Base-by-base conservation (phyloP, 2,888 invertebrate species). In the Parochlus steinenii region DNA sequence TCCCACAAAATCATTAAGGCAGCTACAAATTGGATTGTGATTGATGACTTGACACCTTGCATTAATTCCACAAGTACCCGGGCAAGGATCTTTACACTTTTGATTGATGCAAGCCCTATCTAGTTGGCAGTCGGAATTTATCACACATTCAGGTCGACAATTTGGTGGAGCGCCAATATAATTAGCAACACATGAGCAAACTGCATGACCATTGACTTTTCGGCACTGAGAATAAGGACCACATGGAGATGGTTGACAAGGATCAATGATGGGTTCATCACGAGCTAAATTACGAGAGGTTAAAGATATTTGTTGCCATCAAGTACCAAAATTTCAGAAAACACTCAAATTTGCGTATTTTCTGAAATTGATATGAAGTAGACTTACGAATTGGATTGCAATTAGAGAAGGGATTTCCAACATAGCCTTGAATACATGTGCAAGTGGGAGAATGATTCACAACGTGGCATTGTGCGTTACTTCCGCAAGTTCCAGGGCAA, bases 361-460 rank as follows among this genome's bases (percentile, higher is more conserved):
- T 28, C 42, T 33, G 25, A 34, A n/a, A n/a, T n/a, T n/a, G n/a
- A n/a, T n/a, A 7, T 6, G 6, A 22, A 22, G 10, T 10, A 4
- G 23, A 23, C 10, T 23, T 14, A n/a, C 56, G 50, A 2, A 41
- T 40, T 1, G 46, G 43, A 32, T 48, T 51, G 44, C 75, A 75
- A 33, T 53, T 52, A 5, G 57, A 55, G 51, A 75, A 75, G 5
- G 85, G 80, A 66, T 85, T 76, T 31, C 85, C 85, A 23, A 70
- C 65, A 49, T 65, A 77, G 28, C 76, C 77, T 43, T 69, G 65
- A 11, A 69, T 51, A 49, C 87, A 87, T 6, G 73, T 77, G 52
- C 87, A 87, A 29, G 76, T 74, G n/a, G 87, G 86, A 28, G 82
- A 70, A 51, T 89, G 87, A 52, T 83, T 83, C 8, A 81, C 71